Conservation (phyloP, 2,888 invertebrate species). For the Tinea semifulvella region DNA sequence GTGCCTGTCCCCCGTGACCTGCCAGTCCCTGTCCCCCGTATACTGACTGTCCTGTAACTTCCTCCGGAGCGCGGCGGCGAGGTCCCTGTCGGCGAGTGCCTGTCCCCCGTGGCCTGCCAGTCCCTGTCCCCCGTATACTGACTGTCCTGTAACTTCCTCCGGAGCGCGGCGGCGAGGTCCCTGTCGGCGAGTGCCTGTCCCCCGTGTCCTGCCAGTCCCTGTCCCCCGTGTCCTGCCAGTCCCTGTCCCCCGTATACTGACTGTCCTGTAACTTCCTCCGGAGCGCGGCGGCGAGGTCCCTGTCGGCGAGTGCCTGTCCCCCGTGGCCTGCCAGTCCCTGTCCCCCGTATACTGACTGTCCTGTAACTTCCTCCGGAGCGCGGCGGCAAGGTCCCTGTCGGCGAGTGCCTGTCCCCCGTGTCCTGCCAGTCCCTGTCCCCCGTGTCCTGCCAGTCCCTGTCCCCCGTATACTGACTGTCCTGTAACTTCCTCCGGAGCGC, state of each 20-base stretch:
- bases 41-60: too few species aligned
- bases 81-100: too few species aligned
- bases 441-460: conserved; percentile 27
- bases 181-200: too few species aligned
- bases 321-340: conserved; percentile 84
- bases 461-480: conserved; percentile 28
- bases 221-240: conserved; percentile 25
- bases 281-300: conserved; percentile 45
- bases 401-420: conserved; percentile 81
- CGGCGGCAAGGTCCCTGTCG: conserved; percentile 74
- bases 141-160: conserved; percentile 41
- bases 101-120: conserved; percentile 29
- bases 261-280: conserved; percentile 39
- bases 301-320: conserved; percentile 82
- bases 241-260: too few species aligned
- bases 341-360: too few species aligned
- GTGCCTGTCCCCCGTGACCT: too few species aligned
- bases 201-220: too few species aligned
- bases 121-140: too few species aligned
- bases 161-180: conserved; percentile 45
- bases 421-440: too few species aligned
- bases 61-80: too few species aligned
- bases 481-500: conserved; percentile 41
- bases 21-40: too few species aligned
- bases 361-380: conserved; percentile 82